Conservation (phyloP, 2,113 vertebrate species). For the Saccopteryx bilineata region DNA sequence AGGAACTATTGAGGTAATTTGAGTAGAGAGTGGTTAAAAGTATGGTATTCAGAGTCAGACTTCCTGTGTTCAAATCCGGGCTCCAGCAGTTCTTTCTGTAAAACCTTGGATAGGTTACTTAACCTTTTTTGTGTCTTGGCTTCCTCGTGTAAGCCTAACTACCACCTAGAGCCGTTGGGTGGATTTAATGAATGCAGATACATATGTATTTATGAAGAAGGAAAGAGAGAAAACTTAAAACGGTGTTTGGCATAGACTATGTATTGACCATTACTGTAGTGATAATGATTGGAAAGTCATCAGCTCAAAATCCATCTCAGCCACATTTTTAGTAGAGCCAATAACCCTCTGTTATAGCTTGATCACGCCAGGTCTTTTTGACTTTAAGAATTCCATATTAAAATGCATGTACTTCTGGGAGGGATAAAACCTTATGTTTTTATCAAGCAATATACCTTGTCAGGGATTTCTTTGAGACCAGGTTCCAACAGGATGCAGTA, state of each 20-base stretch:
- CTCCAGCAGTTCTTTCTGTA: neutral
- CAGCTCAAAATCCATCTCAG: neutral
- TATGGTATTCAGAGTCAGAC: neutral
- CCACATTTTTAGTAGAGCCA: neutral
- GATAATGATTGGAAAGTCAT: neutral
- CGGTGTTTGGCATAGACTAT: neutral
- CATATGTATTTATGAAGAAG: neutral
- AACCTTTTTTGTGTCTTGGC: neutral
- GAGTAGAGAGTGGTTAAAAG: neutral
- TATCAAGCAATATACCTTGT: neutral
- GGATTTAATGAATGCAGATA: neutral
- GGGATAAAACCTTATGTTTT: neutral
- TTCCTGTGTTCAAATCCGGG: constrained; percentile 5
- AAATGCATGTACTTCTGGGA: neutral
- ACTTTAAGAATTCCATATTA: constrained; percentile 1
- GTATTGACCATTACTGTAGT: neutral
- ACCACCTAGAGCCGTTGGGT: neutral
- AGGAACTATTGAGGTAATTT: neutral
- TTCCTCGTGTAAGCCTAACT: neutral
- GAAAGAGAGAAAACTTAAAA: neutral
- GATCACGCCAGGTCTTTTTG: neutral
- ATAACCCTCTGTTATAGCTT: neutral
- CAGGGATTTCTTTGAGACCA: neutral
- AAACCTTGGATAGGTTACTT: neutral
- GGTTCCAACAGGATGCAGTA: neutral